These are phyloP conservation scores for Artibeus jamaicensis DNA, from an alignment of 2,797 vertebrate genomes.

Conservation along the genomic window DNA sequence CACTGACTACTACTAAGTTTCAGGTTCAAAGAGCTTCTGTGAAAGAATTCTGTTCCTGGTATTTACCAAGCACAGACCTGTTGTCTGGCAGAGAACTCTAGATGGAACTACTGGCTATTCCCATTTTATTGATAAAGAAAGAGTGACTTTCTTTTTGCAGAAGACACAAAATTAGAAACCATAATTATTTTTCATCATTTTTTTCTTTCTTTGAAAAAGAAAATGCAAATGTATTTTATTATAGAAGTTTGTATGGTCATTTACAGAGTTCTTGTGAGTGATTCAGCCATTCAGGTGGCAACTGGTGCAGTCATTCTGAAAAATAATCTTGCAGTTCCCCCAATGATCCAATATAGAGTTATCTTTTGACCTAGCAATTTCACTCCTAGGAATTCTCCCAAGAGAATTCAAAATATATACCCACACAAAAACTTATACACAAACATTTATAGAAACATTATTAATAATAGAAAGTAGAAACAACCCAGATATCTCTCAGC, in stretches of 20 bases:
- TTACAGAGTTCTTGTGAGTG: not conserved
- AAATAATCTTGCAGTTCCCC: not conserved
- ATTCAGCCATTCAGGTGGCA: not conserved
- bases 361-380: not conserved
- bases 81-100: not conserved
- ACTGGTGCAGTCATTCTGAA: not conserved
- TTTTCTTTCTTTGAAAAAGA: constrained; percentile 20
- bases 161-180: not conserved
- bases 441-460: not conserved
- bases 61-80: constrained; percentile 1
- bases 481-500: not conserved
- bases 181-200: not conserved
- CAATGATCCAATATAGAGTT: not conserved
- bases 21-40: constrained; percentile 63
- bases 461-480: not conserved
- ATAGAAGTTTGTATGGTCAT: not conserved
- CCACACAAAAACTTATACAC: not conserved
- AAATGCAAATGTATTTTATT: not conserved
- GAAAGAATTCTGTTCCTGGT: constrained; percentile 16
- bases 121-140: constrained; percentile 37
- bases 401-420: not conserved
- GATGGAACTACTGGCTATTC: not conserved
- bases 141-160: not conserved
- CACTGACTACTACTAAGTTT: constrained; percentile 65
- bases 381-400: not conserved